Conservation (phyloP, 2,888 invertebrate species). For the Tiphia femorata region DNA sequence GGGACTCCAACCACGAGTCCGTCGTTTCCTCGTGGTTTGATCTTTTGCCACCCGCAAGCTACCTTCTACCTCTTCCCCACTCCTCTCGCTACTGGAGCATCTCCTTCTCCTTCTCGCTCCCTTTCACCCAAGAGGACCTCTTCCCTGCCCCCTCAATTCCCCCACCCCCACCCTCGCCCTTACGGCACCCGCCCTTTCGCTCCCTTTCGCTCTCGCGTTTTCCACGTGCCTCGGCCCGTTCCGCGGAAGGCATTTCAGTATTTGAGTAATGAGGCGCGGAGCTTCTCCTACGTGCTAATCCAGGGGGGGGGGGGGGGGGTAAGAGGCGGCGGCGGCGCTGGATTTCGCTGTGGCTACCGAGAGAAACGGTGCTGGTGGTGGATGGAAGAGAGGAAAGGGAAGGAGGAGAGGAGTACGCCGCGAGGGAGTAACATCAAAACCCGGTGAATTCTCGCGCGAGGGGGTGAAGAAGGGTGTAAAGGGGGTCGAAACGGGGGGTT, state of each 20-base stretch:
- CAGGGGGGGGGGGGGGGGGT: too few species aligned
- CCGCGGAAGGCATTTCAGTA: conserved; percentile 35
- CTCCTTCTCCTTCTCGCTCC: conserved; percentile 3
- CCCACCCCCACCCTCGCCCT: neutral
- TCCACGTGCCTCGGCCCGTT: conserved; percentile 22
- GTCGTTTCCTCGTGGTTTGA: conserved; percentile 51
- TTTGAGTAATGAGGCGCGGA: conserved; percentile 50
- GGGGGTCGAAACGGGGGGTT: too few species aligned
- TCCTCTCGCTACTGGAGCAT: neutral
- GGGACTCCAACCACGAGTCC: conserved; percentile 42
- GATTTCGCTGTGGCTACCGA: too few species aligned
- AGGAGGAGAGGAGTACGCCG: too few species aligned
- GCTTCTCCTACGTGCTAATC: conserved; percentile 47
- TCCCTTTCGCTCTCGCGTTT: conserved; percentile 15
- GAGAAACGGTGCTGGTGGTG: too few species aligned
- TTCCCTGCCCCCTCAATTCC: conserved; percentile 1
- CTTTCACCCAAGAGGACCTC: neutral
- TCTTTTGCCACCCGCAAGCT: conserved; percentile 41
- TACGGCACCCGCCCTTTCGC: conserved; percentile 6
- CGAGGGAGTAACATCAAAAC: conserved; percentile 45
- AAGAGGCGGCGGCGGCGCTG: too few species aligned
- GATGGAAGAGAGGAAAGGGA: too few species aligned
- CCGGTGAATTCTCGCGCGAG: too few species aligned
- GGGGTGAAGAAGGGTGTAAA: too few species aligned
- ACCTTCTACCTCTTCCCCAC: too few species aligned